These are phyloP conservation scores for Pegoplata infirma DNA, from an alignment of 2,888 invertebrate genomes.

Conservation along the genomic window DNA sequence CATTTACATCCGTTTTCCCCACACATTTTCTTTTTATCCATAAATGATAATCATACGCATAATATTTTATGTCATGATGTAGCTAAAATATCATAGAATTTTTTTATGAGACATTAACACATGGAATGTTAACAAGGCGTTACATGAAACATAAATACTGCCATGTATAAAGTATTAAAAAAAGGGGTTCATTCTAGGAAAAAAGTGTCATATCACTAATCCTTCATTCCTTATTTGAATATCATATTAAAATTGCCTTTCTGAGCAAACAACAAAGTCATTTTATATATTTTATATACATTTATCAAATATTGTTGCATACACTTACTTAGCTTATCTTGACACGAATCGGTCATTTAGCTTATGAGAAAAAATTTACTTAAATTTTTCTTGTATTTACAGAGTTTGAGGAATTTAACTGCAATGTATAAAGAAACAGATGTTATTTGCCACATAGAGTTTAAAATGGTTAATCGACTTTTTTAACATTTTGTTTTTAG, in stretches of 20 bases:
- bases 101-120: conserved; percentile 29
- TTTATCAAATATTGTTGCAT: conserved; percentile 47
- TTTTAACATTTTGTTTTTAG: no score
- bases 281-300: conserved; percentile 34
- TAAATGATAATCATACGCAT: conserved; percentile 51
- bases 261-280: conserved; percentile 34
- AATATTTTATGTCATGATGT: conserved; percentile 17
- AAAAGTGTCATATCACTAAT: conserved; percentile 60
- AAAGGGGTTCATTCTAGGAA: conserved; percentile 2
- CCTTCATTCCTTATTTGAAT: conserved; percentile 42
- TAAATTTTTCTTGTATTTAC: neutral
- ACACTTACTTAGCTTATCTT: conserved; percentile 33
- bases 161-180: neutral
- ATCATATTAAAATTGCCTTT: conserved; percentile 29
- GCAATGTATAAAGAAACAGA: neutral
- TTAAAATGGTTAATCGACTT: no score
- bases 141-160: conserved; percentile 5
- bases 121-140: conserved; percentile 45
- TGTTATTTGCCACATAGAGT: neutral
- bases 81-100: conserved; percentile 2
- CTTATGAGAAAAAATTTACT: conserved; percentile 20
- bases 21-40: conserved; percentile 40
- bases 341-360: conserved; percentile 50
- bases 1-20: conserved; percentile 1
- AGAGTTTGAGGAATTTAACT: neutral